phyloP scores from a whole-genome alignment of 2,797 vertebrate species.

The Chrosomus eos region DNA sequence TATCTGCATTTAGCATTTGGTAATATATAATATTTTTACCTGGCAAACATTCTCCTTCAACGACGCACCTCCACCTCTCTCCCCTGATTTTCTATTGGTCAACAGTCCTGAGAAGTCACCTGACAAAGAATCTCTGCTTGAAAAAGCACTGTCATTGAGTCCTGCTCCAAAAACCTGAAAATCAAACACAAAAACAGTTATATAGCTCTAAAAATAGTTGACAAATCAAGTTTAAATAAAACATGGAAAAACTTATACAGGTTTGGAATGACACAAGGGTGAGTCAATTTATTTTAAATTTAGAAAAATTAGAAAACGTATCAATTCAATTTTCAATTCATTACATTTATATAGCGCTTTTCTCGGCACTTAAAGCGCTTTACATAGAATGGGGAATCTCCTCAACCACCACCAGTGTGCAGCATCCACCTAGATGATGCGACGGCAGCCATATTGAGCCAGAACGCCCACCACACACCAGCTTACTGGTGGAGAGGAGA shows the following conservation, averaged over 20 bases:
- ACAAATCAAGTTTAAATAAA: neutral
- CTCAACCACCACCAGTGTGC: too few species aligned
- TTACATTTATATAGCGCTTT: too few species aligned
- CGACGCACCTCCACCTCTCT: slow-evolving; percentile 87
- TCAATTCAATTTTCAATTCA: too few species aligned
- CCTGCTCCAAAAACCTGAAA: slow-evolving; percentile 40
- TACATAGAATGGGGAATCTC: too few species aligned
- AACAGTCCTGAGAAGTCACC: slow-evolving; percentile 65
- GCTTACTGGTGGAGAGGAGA: too few species aligned
- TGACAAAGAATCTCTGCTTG: slow-evolving; percentile 68
- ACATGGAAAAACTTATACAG: neutral
- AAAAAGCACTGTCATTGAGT: slow-evolving; percentile 38
- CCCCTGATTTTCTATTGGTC: slow-evolving; percentile 69
- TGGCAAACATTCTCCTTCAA: slow-evolving; percentile 98
- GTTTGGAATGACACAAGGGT: neutral
- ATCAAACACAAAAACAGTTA: neutral
- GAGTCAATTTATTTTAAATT: neutral
- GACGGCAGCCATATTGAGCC: too few species aligned
- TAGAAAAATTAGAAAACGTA: too few species aligned
- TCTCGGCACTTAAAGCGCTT: too few species aligned
- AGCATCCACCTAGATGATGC: too few species aligned
- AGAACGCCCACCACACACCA: too few species aligned
- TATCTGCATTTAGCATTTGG: neutral
- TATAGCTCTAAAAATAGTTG: neutral
- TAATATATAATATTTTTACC: slow-evolving; percentile 73